These are phyloP conservation scores for Argynnis bischoffii DNA, from an alignment of 2,888 invertebrate species.

Conservation along the genomic window DNA sequence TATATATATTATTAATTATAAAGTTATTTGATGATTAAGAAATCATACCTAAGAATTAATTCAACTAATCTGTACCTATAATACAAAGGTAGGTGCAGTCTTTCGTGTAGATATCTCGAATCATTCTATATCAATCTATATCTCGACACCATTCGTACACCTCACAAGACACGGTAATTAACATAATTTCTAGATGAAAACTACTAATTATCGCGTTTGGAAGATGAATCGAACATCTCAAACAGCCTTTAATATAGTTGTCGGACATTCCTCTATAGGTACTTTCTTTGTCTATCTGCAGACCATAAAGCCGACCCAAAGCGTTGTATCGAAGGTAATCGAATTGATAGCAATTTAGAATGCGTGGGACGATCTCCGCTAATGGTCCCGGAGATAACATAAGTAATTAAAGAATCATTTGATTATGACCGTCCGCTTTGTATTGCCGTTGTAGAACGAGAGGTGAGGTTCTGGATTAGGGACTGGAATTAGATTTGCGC, in stretches of 20 bases:
- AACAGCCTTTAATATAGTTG: slow-evolving; percentile 11
- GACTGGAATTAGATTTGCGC: no score
- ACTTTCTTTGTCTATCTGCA: slow-evolving; percentile 15
- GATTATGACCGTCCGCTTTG: slow-evolving; percentile 64
- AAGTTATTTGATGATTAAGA: no score
- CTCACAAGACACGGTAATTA: background rate
- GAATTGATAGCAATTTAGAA: slow-evolving; percentile 52
- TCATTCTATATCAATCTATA: no score
- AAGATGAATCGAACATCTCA: slow-evolving; percentile 2
- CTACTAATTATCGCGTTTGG: slow-evolving; percentile 6
- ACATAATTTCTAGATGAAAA: background rate
- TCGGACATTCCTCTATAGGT: slow-evolving; percentile 12
- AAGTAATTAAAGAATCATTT: slow-evolving; percentile 74
- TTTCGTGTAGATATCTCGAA: no score
- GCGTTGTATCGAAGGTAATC: slow-evolving; percentile 30
- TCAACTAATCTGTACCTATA: no score
- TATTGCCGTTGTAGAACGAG: slow-evolving; percentile 48
- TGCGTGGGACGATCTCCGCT: slow-evolving; percentile 59
- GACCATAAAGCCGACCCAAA: slow-evolving; percentile 9
- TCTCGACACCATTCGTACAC: no score
- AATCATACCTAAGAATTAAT: no score
- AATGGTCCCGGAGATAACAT: slow-evolving; percentile 65
- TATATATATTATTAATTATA: no score
- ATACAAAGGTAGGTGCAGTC: no score
- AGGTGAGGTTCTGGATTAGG: slow-evolving; percentile 30